Base-by-base conservation (phyloP, 2,888 invertebrate species). In the Trachelus iudaicus region DNA sequence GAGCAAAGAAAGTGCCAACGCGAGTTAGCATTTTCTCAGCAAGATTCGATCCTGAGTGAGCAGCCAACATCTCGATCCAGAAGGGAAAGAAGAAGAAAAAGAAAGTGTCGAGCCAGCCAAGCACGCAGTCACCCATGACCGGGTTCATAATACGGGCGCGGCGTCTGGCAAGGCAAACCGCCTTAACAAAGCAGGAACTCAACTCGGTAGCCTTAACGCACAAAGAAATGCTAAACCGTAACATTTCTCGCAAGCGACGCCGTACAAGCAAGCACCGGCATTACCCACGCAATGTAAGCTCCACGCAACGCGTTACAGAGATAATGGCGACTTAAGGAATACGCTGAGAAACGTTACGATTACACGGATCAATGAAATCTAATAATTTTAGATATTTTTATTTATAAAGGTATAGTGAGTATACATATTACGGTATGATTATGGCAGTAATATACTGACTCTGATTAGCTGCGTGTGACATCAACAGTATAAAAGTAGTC, bases 331-430 rank as follows among this genome's bases (percentile, higher is more conserved):
- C 40, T 40, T 40, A 40, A 6, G 40, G 4, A 40, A 40, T 40
- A 40, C 40, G 40, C 6, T 40, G 40, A 15, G 1, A 40, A 40
- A 40, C 40, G 15, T 40, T 40, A 15, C 2, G 15, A 40, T 40
- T 40, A 15, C 2, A 40, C 6, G 15, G 1, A 40, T 4, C 1
- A 40, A 40, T 15, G 6, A 15, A 40, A 40, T 40, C 40, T 40
- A 40, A 34, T 76, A 73, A 76, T 73, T 78, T 78, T 73, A 73
- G n/a, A 73, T 85, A 80, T 79, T 81, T 89, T 90, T 89, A 90
- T 90, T 90, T 90, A 90, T 90, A 90, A 90, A 90, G 90, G 86
- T 90, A 88, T 87, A 86, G 84, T 85, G 89, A 87, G 87, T 89
- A 89, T 89, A 90, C 90, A 88, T 88, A 84, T 85, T 84, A 85